Percentiles rank a stretch among this genome's conserved stretches.
Evolutionary conservation across 2,888 invertebrate species (phyloP).

Genomic region (Artemia sinica): DNA sequence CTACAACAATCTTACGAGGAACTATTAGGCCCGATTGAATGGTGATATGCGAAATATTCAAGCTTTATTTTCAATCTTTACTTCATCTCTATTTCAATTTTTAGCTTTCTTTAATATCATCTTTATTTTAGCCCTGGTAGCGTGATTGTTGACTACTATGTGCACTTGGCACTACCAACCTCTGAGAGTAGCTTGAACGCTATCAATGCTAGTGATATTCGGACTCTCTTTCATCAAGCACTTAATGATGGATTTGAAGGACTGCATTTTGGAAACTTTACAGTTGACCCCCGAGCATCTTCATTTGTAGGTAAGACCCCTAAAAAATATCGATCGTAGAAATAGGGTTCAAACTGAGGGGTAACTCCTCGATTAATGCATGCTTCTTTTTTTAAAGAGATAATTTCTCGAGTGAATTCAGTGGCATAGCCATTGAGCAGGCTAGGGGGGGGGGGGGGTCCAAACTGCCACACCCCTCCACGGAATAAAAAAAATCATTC

Average conservation of each 20-base stretch:
- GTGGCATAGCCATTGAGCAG: too few relatives aligned
- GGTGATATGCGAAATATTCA: too few relatives aligned
- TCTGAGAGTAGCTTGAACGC: conserved; percentile 50
- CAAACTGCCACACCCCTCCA: too few relatives aligned
- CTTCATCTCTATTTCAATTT: conserved; percentile 9
- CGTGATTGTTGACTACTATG: conserved; percentile 69
- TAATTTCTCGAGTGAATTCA: too few relatives aligned
- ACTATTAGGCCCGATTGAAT: too few relatives aligned
- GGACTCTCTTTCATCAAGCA: conserved; percentile 46
- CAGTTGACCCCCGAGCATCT: conserved; percentile 66
- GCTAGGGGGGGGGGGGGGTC: too few relatives aligned
- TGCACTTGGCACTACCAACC: conserved; percentile 50
- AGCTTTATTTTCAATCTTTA: background rate
- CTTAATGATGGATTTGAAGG: conserved; percentile 31
- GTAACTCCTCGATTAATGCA: too few relatives aligned
- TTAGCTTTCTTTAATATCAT: conserved; percentile 10
- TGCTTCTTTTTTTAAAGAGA: too few relatives aligned
- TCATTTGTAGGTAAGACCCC: conserved; percentile 58
- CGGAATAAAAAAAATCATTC: too few relatives aligned
- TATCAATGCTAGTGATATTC: conserved; percentile 50
- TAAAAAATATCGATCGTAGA: too few relatives aligned
- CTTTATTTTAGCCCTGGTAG: conserved; percentile 52
- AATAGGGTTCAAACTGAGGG: too few relatives aligned
- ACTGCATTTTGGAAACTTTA: conserved; percentile 50
- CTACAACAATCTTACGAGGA: too few relatives aligned